Base-by-base conservation (phyloP, 2,797 vertebrate species). In the Neopelma chrysocephalum region DNA sequence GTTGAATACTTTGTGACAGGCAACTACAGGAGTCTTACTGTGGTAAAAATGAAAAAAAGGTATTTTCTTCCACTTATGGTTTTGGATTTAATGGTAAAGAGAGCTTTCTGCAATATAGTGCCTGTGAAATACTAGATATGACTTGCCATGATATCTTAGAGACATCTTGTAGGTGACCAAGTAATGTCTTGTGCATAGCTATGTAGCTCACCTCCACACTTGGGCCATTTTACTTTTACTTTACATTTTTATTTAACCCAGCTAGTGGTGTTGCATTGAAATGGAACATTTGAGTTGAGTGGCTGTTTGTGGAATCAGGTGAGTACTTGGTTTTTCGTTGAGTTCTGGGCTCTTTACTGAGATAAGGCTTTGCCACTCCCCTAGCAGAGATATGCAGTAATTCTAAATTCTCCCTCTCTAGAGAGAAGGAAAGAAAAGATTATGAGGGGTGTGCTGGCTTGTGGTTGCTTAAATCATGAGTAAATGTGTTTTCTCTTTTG, bases 171-270 rank as follows among this genome's bases (percentile, higher is more conserved):
- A 75, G 38, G 34, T 1, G 5, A 61, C 57, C 26, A 72, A 53
- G 26, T 0, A 2, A 15, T 47, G 43, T 51, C 36, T 53, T 51
- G 12, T n/a, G n/a, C 38, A 11, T 7, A 29, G 7, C 40, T 77
- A 43, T 3, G 29, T 20, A 61, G 38, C 27, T 77, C 40, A 53
- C 22, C 20, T 85, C 48, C 72, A 34, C 19, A 13, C 18, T 70
- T 70, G 48, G 60, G 36, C 42, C 13, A 40, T 73, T 85, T 87
- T 23, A 12, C 10, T 40, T 61, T 40, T 38, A 20, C 26, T 38
- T 26, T 27, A 20, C 12, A 7, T 21, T 61, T 29, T 61, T 25
- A 0, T 73, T 72, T 70, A 82, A 31, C 14, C 6, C n/a, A 53
- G 15, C 18, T 8, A 3, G 25, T 66, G 64, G 48, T 60, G 26